Conservation (phyloP, 2,797 vertebrate species). For the Lophura swinhoii region DNA sequence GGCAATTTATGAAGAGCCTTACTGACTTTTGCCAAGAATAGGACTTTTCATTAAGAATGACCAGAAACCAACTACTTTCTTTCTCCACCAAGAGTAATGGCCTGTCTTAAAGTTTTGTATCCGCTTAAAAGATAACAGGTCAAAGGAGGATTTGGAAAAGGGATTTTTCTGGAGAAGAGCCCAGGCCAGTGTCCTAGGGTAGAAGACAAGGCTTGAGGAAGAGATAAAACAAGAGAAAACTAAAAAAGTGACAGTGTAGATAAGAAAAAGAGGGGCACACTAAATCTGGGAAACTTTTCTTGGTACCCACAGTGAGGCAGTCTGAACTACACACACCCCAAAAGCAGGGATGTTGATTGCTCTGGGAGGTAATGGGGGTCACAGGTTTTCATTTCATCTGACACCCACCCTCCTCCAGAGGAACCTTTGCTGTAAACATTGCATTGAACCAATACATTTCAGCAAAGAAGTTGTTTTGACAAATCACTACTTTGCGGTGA, state of each 20-base stretch:
- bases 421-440: background rate
- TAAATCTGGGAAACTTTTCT: background rate
- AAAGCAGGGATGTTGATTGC: background rate
- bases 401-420: background rate
- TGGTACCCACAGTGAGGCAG: background rate
- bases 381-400: background rate
- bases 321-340: fast-evolving
- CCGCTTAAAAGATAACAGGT: background rate
- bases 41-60: background rate
- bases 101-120: background rate
- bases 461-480: background rate
- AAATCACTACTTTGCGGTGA: background rate
- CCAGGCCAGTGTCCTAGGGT: background rate
- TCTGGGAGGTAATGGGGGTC: background rate
- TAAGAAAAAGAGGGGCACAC: background rate
- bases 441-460: background rate
- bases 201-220: background rate
- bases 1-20: background rate
- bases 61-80: background rate
- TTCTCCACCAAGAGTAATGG: background rate
- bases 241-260: background rate
- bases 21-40: background rate
- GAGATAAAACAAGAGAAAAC: background rate
- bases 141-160: background rate
- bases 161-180: background rate